phyloP scores from a whole-genome alignment of 2,113 vertebrate genomes.

The Cettia cetti region DNA sequence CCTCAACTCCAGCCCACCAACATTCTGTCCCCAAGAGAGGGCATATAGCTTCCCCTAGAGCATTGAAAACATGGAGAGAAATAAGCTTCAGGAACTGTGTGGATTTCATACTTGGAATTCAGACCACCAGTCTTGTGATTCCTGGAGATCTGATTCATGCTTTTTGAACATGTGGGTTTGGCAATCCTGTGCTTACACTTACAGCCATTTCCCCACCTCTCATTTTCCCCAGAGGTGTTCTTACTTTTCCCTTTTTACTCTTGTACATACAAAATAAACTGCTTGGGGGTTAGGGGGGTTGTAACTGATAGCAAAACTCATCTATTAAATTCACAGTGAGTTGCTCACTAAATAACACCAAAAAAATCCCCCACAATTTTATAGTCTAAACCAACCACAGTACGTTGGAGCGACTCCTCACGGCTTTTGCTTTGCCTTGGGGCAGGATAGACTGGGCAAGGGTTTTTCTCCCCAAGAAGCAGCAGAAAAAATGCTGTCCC shows the following conservation, averaged over 20 bases:
- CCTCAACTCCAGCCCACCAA: not conserved
- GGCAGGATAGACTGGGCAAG: not conserved
- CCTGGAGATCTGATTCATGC: conserved; percentile 59
- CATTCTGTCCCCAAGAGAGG: not conserved
- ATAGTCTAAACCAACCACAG: not conserved
- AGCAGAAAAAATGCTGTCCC: not conserved
- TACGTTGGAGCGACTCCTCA: not conserved
- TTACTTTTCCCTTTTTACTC: conserved; percentile 18
- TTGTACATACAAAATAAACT: conserved; percentile 39
- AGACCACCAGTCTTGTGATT: conserved; percentile 62
- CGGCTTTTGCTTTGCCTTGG: not conserved
- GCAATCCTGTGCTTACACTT: conserved; percentile 22
- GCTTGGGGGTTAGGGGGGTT: conserved; percentile 16
- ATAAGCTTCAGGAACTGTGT: conserved; percentile 48
- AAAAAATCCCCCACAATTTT: not conserved
- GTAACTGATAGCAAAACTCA: conserved; percentile 29
- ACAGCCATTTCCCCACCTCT: conserved; percentile 41
- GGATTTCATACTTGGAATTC: conserved; percentile 30
- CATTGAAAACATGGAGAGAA: conserved; percentile 32
- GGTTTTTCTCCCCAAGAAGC: not conserved
- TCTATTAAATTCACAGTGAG: conserved; percentile 30
- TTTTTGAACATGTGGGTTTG: conserved; percentile 56
- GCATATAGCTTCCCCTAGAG: not conserved
- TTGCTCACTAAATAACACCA: not conserved
- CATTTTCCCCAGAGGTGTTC: conserved; percentile 60